A percentile compares a stretch with the other conserved stretches of the same genome.
phyloP scores from a whole-genome alignment of 2,797 vertebrate species.

The Eulemur rubriventer region DNA sequence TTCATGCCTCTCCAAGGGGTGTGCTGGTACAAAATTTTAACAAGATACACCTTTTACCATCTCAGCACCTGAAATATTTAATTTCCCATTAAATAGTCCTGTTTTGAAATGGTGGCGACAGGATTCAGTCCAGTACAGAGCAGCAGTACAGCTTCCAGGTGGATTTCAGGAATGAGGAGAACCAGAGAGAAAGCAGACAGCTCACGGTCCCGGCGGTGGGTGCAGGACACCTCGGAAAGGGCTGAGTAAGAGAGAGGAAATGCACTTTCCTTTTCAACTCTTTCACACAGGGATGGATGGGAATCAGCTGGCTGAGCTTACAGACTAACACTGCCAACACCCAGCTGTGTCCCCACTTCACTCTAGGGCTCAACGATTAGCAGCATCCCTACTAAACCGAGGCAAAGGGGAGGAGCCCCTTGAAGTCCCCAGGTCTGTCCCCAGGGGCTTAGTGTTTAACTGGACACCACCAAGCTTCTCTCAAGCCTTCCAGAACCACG shows the following conservation, averaged over 20 bases:
- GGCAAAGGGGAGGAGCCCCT: not conserved
- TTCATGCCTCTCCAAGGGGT: fast-evolving
- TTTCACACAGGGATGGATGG: not conserved
- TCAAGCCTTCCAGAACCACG: not conserved
- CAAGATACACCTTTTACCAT: not conserved
- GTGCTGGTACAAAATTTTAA: not conserved
- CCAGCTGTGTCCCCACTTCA: fast-evolving
- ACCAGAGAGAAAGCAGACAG: not conserved
- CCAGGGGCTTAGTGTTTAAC: not conserved
- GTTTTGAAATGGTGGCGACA: not conserved
- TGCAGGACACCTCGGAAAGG: not conserved
- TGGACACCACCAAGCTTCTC: not conserved
- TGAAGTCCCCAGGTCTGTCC: not conserved
- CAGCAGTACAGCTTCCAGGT: not conserved
- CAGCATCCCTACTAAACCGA: no score
- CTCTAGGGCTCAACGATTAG: no score
- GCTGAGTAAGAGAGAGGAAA: not conserved
- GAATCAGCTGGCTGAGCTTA: not conserved
- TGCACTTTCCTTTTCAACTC: not conserved
- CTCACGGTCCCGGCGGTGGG: not conserved
- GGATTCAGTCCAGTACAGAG: not conserved
- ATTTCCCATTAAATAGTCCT: not conserved
- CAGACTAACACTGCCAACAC: not conserved
- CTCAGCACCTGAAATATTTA: not conserved
- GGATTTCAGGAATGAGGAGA: not conserved